phyloP scores from a whole-genome alignment of 2,888 invertebrate species.

The Coenonympha glycerion region DNA sequence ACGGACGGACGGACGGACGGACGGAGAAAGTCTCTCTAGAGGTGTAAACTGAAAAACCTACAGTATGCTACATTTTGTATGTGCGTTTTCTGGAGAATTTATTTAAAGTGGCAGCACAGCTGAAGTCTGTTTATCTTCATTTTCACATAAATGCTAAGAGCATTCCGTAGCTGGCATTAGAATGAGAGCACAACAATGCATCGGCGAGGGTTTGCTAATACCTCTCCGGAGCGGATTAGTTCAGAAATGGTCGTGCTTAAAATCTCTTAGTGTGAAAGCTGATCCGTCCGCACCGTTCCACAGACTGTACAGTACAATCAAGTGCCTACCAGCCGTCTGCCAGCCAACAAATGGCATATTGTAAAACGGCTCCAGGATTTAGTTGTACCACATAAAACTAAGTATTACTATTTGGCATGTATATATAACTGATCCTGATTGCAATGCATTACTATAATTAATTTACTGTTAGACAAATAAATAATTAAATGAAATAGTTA shows the following conservation, averaged over 20 bases:
- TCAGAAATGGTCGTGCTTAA: conserved; percentile 61
- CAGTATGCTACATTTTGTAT: too few relatives aligned
- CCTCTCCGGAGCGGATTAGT: conserved; percentile 62
- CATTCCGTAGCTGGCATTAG: conserved; percentile 29
- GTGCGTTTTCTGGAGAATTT: background rate
- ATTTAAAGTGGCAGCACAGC: background rate
- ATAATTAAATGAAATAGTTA: too few relatives aligned
- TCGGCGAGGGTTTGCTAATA: conserved; percentile 50
- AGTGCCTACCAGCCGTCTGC: conserved; percentile 5
- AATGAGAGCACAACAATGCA: conserved; percentile 51
- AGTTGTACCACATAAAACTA: too few relatives aligned
- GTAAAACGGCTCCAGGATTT: background rate
- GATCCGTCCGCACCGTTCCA: conserved; percentile 58
- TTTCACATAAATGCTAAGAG: conserved; percentile 14
- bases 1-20: too few relatives aligned
- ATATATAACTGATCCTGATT: too few relatives aligned
- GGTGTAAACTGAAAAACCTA: too few relatives aligned
- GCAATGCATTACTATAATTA: too few relatives aligned
- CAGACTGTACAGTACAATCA: conserved; percentile 44
- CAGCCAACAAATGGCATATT: conserved; percentile 4
- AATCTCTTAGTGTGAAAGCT: conserved; percentile 52
- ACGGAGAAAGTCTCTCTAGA: too few relatives aligned
- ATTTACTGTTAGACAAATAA: too few relatives aligned
- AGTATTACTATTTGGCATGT: too few relatives aligned
- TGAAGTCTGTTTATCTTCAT: conserved; percentile 12